Conservation (phyloP, 37 sponge, comb jelly and placozoan species). For the Beroe ovata region DNA sequence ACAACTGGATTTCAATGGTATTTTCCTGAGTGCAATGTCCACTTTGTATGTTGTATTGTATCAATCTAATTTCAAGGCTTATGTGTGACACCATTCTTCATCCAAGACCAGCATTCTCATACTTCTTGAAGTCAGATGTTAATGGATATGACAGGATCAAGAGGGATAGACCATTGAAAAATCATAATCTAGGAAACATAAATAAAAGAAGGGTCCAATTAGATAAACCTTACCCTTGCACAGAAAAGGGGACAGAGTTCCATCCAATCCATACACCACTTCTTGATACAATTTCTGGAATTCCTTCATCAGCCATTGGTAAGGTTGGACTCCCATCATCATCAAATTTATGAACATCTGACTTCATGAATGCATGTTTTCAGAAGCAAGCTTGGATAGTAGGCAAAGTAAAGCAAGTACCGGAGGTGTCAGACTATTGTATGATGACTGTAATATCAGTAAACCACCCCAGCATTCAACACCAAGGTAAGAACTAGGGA, state of each 20-base stretch:
- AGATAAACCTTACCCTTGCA: not conserved
- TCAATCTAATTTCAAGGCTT: no score
- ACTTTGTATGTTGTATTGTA: no score
- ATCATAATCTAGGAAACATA: not conserved
- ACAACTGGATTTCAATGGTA: no score
- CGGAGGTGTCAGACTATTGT: not conserved
- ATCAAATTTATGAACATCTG: not conserved
- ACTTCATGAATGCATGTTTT: not conserved
- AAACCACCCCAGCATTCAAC: constrained; percentile 14
- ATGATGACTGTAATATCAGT: constrained; percentile 18
- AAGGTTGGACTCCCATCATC: no score
- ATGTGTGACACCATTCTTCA: constrained; percentile 52
- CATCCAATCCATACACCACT: constrained; percentile 29
- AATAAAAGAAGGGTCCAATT: not conserved
- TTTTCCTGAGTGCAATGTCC: no score
- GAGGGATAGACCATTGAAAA: not conserved
- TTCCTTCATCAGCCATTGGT: constrained; percentile 6
- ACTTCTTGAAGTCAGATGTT: not conserved
- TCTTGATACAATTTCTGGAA: constrained; percentile 15
- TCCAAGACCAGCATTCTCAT: constrained; percentile 20
- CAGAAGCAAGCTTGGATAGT: not conserved
- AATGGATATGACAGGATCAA: not conserved
- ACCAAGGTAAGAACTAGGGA: no score
- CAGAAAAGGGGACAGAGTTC: not conserved
- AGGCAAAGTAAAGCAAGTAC: constrained; percentile 3